Base-by-base conservation (phyloP, 2,797 vertebrate genomes). In the Aulostomus chinensis region DNA sequence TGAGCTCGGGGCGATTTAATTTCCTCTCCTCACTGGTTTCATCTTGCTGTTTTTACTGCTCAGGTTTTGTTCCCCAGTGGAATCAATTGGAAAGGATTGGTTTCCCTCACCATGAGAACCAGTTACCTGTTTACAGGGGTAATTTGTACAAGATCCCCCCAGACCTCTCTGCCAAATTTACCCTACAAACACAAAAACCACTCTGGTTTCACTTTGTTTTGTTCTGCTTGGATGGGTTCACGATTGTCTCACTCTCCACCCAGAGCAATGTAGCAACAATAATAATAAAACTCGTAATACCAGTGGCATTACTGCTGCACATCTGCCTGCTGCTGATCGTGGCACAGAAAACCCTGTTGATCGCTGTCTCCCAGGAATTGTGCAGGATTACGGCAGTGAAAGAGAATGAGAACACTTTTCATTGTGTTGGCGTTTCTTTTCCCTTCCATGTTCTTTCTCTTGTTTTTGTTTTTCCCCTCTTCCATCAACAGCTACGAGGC, bases 1-100 rank as follows among this genome's bases (percentile, higher is more conserved):
- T 64, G 54, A 38, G 78, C 83, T 75, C 1, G 15, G 49, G 83
- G 81, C 77, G 54, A 66, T 88, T 88, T 83, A 69, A 90, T 90
- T 90, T 90, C 88, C 86, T 85, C 60, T 78, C 35, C 52, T 41
- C 35, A 32, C 5, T 15, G 56, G 43, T 77, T 73, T 80, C 55
- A 61, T 83, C 64, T 77, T 25, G 20, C 59, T 83, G 74, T 78
- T 84, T 68, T 85, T 83, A 64, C 71, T 68, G 66, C 62, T 61
- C 64, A 66, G 68, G 62, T 50, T 69, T 47, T 69, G 61, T 79
- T 79, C 55, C 73, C 51, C 53, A 10, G 51, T 63, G 57, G 65
- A 39, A 58, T 58, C 48, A n/a, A n/a, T n/a, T n/a, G n/a, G 9
- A 47, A 31, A 12, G 49, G 56, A 53, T 64, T 32, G 16, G 10